Evolutionary conservation across 1,140 invertebrate genomes (phyloP), one percentile per base, ranked within the genome.

Genomic region (Ephestia elutella): DNA sequence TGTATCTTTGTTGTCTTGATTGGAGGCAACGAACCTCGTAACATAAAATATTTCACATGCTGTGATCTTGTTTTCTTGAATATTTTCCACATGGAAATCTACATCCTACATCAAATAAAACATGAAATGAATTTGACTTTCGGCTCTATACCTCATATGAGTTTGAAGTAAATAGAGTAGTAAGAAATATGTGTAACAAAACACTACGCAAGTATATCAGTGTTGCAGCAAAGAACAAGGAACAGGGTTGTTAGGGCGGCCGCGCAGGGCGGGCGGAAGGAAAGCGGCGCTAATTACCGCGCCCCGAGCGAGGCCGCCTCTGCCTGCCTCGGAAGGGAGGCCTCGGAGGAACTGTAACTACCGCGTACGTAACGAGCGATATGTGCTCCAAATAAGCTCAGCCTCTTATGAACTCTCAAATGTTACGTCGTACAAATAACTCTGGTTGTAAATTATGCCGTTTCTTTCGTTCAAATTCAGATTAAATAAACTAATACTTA

Each of bases 271-370:
- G 68, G 73, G 65, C 78, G 83, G 81, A 84, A 83, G 83, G 81
- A 86, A 84, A 71, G 68, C 73, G 63, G 56, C 62, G 76, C 83
- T 86, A 86, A 86, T 85, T 85, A 85, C 82, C 73, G 66, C 71
- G 75, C 77, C 75, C 66, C 64, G 59, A 70, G 68, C 71, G 49
- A 63, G 60, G 56, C 54, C 21, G 21, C 56, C 70, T 70, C 59
- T 25, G 59, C 65, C 21, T 2, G 21, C 56, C 60, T 63, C 56
- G 55, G 57, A 66, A 55, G 55, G 57, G 64, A 55, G 19, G 44
- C 21, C 57, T 38, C 49, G 64, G 62, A 62, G 63, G 64, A 50
- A 56, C 53, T 59, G 58, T 60, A 71, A 65, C 48, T 66, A 38
- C 49, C 49, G 44, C 5, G 8, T 53, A 53, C 20, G 19, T 25